These are phyloP conservation scores for Chondrilla cf. caribensis DNA, from an alignment of 37 sponge, comb jelly and placozoan genomes.

Conservation along the genomic window DNA sequence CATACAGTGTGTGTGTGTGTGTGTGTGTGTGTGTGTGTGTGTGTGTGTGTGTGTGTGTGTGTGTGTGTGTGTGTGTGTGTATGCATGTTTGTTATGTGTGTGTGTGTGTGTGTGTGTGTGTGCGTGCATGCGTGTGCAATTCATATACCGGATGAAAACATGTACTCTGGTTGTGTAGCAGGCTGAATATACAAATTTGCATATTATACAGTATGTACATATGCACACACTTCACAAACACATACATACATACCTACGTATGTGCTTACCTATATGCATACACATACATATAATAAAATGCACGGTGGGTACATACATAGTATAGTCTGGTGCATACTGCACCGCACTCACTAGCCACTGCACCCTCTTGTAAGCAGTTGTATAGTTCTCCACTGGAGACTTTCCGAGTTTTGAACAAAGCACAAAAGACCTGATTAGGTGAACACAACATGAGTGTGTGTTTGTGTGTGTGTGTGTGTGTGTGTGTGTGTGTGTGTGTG, in stretches of 20 bases:
- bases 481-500: no score
- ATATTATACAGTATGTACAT: no score
- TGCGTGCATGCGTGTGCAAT: neutral
- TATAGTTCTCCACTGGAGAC: neutral
- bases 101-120: neutral
- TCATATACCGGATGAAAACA: no score
- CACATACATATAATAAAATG: no score
- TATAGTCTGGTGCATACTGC: neutral
- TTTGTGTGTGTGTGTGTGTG: neutral
- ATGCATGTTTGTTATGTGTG: slow-evolving; percentile 1
- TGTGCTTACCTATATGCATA: no score
- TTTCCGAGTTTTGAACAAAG: neutral
- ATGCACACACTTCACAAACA: no score
- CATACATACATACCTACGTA: no score
- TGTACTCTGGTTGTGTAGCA: no score
- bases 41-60: neutral
- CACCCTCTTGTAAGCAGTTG: slow-evolving; percentile 8
- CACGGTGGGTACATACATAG: no score
- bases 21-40: slow-evolving; percentile 14
- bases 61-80: slow-evolving; percentile 14
- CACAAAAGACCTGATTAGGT: neutral
- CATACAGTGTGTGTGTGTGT: neutral
- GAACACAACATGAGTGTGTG: neutral
- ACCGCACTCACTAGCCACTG: neutral
- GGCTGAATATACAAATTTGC: no score